Conservation (phyloP, 2,113 vertebrate genomes). For the Urocolius indicus region DNA sequence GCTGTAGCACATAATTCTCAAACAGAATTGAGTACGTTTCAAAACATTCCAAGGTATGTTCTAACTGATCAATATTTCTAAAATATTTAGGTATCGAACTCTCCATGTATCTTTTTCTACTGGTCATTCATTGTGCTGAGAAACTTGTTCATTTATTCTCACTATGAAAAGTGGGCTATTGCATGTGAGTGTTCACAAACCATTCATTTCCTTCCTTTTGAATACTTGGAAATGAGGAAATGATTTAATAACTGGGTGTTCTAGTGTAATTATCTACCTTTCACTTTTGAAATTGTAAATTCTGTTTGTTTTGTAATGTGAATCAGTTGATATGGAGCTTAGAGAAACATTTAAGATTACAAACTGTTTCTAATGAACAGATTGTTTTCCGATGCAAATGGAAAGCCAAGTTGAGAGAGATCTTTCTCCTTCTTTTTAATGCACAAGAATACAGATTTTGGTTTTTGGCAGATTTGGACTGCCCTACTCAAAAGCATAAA, state of each 20-base stretch:
- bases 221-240: background rate
- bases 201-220: conserved; percentile 40
- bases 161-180: background rate
- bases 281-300: background rate
- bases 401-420: background rate
- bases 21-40: background rate
- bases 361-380: conserved; percentile 16
- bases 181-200: background rate
- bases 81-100: background rate
- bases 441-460: background rate
- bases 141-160: background rate
- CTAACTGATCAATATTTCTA: background rate
- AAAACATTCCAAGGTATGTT: background rate
- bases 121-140: background rate
- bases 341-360: background rate
- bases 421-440: background rate
- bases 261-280: conserved; percentile 1
- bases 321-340: background rate
- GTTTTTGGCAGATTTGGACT: background rate
- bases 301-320: background rate
- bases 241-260: background rate
- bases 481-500: conserved; percentile 23
- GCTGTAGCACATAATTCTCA: background rate
- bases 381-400: conserved; percentile 35
- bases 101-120: background rate